Percentiles rank a stretch among this genome's conserved stretches.
phyloP scores from a whole-genome alignment of 2,797 vertebrate species.

The Rhincodon typus region DNA sequence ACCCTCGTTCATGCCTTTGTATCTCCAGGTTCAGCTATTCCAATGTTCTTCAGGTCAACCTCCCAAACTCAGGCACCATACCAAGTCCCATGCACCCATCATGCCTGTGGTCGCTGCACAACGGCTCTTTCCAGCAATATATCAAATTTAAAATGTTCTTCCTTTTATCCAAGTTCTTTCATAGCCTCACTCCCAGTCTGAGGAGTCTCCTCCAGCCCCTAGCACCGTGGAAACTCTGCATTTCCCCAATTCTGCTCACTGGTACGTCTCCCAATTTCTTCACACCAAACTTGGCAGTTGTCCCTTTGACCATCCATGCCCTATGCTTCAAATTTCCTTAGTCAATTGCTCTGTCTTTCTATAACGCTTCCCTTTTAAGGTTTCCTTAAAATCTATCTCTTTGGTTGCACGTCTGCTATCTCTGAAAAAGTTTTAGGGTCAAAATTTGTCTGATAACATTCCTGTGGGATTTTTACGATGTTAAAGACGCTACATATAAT shows the following conservation, averaged over 20 bases:
- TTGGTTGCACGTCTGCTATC: background rate
- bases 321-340: background rate
- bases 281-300: background rate
- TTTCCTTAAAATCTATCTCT: background rate
- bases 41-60: background rate
- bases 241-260: background rate
- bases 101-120: too few species aligned
- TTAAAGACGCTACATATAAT: background rate
- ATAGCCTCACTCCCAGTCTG: too few species aligned
- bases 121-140: too few species aligned
- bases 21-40: background rate
- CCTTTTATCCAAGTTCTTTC: too few species aligned
- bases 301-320: background rate
- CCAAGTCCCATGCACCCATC: too few species aligned
- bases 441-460: background rate
- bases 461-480: background rate
- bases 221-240: background rate
- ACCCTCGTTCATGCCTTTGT: background rate
- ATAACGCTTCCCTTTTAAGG: background rate
- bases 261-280: background rate
- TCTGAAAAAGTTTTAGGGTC: background rate
- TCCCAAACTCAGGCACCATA: too few species aligned
- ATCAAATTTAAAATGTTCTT: too few species aligned
- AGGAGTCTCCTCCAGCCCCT: too few species aligned
- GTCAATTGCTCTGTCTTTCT: background rate